A percentile compares a stretch with the other conserved stretches of the same genome.
Evolutionary conservation across 2,113 vertebrate genomes (phyloP).

Genomic region (Rhinichthys klamathensis): DNA sequence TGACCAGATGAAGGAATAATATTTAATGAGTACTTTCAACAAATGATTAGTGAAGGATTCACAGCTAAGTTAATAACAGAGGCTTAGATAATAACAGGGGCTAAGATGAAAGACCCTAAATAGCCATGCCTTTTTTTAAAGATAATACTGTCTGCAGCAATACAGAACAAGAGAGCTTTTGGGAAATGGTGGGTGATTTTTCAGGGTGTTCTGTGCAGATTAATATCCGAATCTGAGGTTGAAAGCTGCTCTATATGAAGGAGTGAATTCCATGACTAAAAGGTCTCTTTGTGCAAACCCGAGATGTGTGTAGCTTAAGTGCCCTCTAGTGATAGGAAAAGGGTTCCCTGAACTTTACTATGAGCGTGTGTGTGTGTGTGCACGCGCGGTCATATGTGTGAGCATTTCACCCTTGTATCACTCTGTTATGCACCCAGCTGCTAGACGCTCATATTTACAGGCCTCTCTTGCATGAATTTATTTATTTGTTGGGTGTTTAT

Average conservation of each 20-base stretch:
- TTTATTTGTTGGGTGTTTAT: constrained; percentile 58
- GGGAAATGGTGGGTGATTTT: not conserved
- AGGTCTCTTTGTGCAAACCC: constrained; percentile 7
- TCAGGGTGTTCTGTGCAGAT: constrained; percentile 14
- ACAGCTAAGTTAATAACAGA: not conserved
- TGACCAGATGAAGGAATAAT: not conserved
- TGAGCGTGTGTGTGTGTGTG: not conserved
- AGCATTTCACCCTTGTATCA: constrained; percentile 32
- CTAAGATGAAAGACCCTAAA: not conserved
- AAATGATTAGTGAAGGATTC: not conserved
- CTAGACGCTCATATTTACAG: constrained; percentile 51
- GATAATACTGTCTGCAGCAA: constrained; percentile 25
- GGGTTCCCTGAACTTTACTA: constrained; percentile 8
- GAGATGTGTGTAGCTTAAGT: constrained; percentile 65
- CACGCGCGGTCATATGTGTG: not conserved
- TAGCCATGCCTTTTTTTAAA: not conserved
- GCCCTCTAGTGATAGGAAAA: constrained; percentile 74
- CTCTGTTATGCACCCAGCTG: constrained; percentile 48
- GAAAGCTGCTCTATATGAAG: constrained; percentile 33
- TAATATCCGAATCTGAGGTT: constrained; percentile 38
- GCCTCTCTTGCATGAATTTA: constrained; percentile 41
- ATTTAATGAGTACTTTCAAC: constrained; percentile 8
- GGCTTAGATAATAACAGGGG: not conserved
- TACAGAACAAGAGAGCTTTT: constrained; percentile 7
- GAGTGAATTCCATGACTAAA: constrained; percentile 16